Percentiles rank a stretch among this genome's conserved stretches.
phyloP scores from a whole-genome alignment of 2,888 invertebrate genomes.

The Spisula subtruncata region DNA sequence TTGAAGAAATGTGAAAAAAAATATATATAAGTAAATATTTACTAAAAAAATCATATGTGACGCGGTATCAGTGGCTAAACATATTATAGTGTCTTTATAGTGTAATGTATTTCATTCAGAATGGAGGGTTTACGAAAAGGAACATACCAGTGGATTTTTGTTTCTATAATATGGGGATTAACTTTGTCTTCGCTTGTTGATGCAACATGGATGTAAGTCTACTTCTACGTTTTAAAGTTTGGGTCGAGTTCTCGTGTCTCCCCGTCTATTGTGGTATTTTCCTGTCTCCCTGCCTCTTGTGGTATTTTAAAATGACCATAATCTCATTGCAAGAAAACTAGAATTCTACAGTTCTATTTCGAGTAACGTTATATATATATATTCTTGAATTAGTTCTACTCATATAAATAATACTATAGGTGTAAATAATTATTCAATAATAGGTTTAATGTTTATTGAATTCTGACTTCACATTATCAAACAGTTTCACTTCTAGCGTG shows the following conservation, averaged over 20 bases:
- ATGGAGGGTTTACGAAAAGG: constrained; percentile 41
- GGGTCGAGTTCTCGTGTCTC: not conserved
- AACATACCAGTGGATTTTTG: constrained; percentile 55
- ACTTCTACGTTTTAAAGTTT: not conserved
- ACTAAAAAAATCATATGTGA: constrained; percentile 1
- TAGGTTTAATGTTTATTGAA: too few relatives aligned
- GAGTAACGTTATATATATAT: too few relatives aligned
- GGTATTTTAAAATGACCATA: not conserved
- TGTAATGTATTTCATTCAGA: constrained; percentile 41
- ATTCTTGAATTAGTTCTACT: too few relatives aligned
- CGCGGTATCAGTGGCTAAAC: not conserved
- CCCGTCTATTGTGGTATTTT: not conserved
- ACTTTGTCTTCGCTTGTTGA: constrained; percentile 43
- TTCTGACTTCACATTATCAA: too few relatives aligned
- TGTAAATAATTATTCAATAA: too few relatives aligned
- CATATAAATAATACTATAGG: too few relatives aligned
- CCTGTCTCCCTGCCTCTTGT: not conserved
- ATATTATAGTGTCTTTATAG: constrained; percentile 3
- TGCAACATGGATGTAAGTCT: constrained; percentile 67
- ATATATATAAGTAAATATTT: constrained; percentile 28
- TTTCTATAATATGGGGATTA: constrained; percentile 59
- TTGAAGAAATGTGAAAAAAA: constrained; percentile 3
- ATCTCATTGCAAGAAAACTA: not conserved
- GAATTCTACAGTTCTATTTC: too few relatives aligned
- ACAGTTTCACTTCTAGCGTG: too few relatives aligned